These are phyloP conservation scores for Aptenodytes patagonicus DNA, from an alignment of 2,113 vertebrate species.

Conservation along the genomic window DNA sequence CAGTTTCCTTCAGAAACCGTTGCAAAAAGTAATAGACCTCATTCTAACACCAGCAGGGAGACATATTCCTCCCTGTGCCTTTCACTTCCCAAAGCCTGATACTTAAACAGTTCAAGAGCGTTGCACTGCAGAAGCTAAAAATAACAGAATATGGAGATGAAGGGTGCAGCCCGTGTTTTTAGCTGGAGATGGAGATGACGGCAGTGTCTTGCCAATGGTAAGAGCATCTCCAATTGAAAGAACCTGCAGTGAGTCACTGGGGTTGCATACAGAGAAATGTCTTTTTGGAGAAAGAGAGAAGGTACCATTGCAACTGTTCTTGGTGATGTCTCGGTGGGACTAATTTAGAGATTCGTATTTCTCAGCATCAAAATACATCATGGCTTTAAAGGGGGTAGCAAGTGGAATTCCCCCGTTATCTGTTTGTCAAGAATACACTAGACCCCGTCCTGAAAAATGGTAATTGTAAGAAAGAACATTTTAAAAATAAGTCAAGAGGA, in stretches of 20 bases:
- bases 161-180: background rate
- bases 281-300: background rate
- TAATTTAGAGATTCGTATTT: background rate
- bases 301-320: background rate
- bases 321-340: background rate
- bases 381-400: background rate
- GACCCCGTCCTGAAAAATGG: background rate
- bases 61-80: background rate
- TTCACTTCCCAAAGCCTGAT: background rate
- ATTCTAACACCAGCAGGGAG: background rate
- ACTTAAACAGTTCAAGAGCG: background rate
- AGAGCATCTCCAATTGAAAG: background rate
- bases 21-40: background rate
- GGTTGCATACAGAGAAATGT: background rate
- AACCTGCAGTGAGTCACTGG: background rate
- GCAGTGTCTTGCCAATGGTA: background rate
- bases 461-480: background rate
- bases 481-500: slow-evolving; percentile 14
- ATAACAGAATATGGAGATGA: background rate
- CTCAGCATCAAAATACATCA: background rate
- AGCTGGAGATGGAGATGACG: background rate
- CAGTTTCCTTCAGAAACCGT: background rate
- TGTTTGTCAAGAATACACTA: background rate
- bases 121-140: background rate
- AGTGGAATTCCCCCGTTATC: background rate